A percentile compares a stretch with the other conserved stretches of the same genome.
phyloP scores from a whole-genome alignment of 1,140 invertebrate species.

The Drosophila equinoxialis region DNA sequence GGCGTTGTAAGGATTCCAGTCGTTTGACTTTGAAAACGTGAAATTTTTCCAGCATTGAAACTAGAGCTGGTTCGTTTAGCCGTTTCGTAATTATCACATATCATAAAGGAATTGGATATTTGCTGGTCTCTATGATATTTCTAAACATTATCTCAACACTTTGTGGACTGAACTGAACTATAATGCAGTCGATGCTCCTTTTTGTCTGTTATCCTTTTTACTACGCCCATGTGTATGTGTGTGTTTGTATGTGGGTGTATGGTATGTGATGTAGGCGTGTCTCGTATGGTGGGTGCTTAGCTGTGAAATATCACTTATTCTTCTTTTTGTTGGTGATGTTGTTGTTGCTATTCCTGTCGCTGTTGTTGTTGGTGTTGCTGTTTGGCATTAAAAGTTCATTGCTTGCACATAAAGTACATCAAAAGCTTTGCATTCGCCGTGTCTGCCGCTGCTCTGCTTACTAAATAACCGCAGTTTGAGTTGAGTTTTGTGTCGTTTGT shows the following conservation, averaged over 20 bases:
- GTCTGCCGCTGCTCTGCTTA: conserved; percentile 38
- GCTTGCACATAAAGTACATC: conserved; percentile 79
- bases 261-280: conserved; percentile 36
- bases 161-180: no score
- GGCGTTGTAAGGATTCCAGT: background rate
- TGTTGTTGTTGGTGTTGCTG: conserved; percentile 46
- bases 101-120: no score
- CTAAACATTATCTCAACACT: no score
- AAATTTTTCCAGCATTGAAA: no score
- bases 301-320: conserved; percentile 73
- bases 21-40: no score
- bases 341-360: conserved; percentile 25
- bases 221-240: no score
- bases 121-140: no score
- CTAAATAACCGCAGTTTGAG: conserved; percentile 78
- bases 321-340: conserved; percentile 7
- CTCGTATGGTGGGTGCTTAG: conserved; percentile 63
- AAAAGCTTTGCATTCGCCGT: conserved; percentile 63
- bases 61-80: no score
- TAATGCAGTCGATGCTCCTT: background rate
- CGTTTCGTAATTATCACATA: no score
- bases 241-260: background rate
- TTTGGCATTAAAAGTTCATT: conserved; percentile 77
- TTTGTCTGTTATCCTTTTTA: conserved; percentile 19
- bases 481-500: conserved; percentile 74